Conservation (phyloP, 1,140 invertebrate species). For the Octopus bimaculoides region DNA sequence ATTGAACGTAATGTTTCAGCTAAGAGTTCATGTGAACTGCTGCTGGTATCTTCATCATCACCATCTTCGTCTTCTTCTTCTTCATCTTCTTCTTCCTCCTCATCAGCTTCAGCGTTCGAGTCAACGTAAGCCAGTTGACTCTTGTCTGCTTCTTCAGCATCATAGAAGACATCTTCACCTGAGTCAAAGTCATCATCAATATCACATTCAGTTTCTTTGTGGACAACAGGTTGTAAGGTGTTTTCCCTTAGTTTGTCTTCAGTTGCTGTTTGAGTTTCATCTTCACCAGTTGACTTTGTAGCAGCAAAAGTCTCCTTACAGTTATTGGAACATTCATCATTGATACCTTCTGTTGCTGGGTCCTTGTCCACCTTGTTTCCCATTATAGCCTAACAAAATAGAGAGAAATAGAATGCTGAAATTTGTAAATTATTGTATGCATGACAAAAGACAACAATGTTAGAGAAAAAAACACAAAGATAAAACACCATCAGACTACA, state of each 20-base stretch:
- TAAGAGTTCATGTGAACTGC: background rate
- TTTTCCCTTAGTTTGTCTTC: background rate
- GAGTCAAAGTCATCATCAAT: conserved; percentile 3
- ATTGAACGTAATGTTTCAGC: background rate
- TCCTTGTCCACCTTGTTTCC: background rate
- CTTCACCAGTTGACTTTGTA: background rate
- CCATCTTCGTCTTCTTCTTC: background rate
- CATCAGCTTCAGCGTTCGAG: background rate
- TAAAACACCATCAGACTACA: too few species aligned
- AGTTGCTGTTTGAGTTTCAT: background rate
- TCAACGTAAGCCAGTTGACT: background rate
- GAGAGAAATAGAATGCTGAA: background rate
- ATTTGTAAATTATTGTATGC: background rate
- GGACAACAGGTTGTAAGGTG: background rate
- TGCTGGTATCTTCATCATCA: conserved; percentile 7
- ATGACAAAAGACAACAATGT: background rate
- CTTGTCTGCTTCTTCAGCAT: background rate
- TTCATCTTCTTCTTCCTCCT: conserved; percentile 8
- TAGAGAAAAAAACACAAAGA: too few species aligned
- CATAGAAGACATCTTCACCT: background rate
- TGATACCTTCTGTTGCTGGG: background rate
- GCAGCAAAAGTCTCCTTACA: background rate
- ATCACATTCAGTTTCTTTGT: conserved; percentile 4
- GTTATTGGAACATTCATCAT: background rate
- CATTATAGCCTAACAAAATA: background rate